Base-by-base conservation (phyloP, 2,888 invertebrate genomes). In the Agrochola macilenta region DNA sequence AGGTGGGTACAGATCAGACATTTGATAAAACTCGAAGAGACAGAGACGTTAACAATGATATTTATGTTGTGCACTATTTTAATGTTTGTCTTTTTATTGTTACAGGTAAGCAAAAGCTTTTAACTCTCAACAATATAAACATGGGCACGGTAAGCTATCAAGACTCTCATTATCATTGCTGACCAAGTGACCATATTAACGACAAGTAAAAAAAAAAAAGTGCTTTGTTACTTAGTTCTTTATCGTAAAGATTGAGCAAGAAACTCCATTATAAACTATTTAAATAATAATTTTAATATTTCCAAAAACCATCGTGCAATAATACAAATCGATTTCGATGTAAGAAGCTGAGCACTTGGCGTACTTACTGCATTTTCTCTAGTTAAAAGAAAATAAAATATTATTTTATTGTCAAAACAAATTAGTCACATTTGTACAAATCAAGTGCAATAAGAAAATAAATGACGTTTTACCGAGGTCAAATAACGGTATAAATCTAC, bases 401-500 rank as follows among this genome's bases (percentile, higher is more conserved):
- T 79, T 39, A 69, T 79, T 79, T 61, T 70, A 26, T 70, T 64
- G 63, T 23, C 46, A 30, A 30, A 70, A 68, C 39, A 26, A 61
- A 43, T 83, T 83, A 80, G 76, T 84, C 81, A 72, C 35, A n/a
- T 46, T n/a, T n/a, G 58, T 26, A 71, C 54, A 80, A 66, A 63
- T 76, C 30, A 23, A 39, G 69, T 35, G 30, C 60, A 46, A 43
- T 61, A 83, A 70, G 14, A 60, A 72, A 78, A 61, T 65, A 77
- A 61, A 57, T 57, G 11, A 64, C 71, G 26, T 63, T 8, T 26
- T n/a, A 20, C 65, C 84, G 68, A 87, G 85, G 87, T 75, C 78
- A 72, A 8, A 68, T 69, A 82, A 71, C 66, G 30, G 63, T 43
- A 68, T 70, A 74, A 74, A 68, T 73, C 52, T 63, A 65, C 65